Evolutionary conservation across 2,797 vertebrate species (phyloP), one percentile per base, ranked within the genome.

Genomic region (Dromococcyx pavoninus): DNA sequence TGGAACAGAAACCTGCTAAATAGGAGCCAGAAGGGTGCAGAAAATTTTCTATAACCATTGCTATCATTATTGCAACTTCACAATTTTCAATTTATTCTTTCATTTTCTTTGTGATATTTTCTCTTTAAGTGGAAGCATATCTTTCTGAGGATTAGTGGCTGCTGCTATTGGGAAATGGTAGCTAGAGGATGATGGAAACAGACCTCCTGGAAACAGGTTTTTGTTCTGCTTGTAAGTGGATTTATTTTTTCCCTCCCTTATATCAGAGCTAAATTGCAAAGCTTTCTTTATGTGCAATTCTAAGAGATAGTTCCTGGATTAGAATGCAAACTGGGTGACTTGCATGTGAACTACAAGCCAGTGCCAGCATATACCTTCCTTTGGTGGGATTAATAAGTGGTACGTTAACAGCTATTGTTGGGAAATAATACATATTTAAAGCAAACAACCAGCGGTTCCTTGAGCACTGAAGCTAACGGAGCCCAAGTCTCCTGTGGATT

Each of bases 1-100:
- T 91, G 83, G 65, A 96, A 92, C 37, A 88, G 94, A 91, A 84
- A 91, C 76, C 87, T 88, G 60, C 51, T 79, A 77, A 93, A 72
- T 35, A 66, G 43, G 60, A 94, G 88, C 66, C 86, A 88, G 90
- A 91, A 91, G 67, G 66, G 74, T 84, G 58, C 37, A 27, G 75
- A 89, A 94, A 66, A 85, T 69, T 78, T 73, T 77, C 60, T 50
- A 48, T 81, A 91, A 56, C 82, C 72, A 70, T 91, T 89, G 44
- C 76, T 92, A 10, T 88, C 60, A 50, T 88, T 89, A 92, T 33
- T 91, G 76, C 76, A 89, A 77, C 58, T 91, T 90, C 37, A 27
- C 58, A 37, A 65, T 95, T 89, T 88, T 78, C 64, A 72, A 79
- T 60, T 95, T 86, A n/a, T 30, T 91, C 32, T 84, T 87, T 85